Conservation (phyloP, 2,113 vertebrate species). For the Alouatta palliata region DNA sequence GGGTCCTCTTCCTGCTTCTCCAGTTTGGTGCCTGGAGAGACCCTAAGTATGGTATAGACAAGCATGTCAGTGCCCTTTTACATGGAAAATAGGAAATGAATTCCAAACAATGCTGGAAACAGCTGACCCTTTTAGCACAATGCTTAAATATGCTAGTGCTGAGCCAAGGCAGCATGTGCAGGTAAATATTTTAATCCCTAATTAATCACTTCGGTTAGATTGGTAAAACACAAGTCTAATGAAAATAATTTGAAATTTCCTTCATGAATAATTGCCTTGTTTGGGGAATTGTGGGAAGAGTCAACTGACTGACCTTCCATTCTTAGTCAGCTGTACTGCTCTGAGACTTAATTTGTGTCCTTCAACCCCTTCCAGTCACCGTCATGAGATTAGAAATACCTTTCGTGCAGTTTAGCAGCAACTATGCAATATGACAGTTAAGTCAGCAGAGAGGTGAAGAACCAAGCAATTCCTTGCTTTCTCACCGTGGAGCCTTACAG, state of each 20-base stretch:
- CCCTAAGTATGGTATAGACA: conserved; percentile 81
- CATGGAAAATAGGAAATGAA: conserved; percentile 84
- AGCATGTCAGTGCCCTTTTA: conserved; percentile 85
- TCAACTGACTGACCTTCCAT: conserved; percentile 88
- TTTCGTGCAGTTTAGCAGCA: conserved; percentile 84
- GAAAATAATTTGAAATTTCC: conserved; percentile 92
- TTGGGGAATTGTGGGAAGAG: conserved; percentile 90
- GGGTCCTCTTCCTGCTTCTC: conserved; percentile 62
- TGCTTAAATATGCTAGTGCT: conserved; percentile 90
- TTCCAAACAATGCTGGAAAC: conserved; percentile 87
- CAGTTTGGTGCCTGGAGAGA: conserved; percentile 68
- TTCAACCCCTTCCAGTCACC: conserved; percentile 84
- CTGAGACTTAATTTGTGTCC: conserved; percentile 85
- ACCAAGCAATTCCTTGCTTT: conserved; percentile 62
- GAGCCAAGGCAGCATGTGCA: conserved; percentile 91
- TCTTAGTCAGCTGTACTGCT: conserved; percentile 83
- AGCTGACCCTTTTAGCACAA: conserved; percentile 89
- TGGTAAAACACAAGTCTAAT: conserved; percentile 92
- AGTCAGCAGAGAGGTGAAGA: conserved; percentile 80
- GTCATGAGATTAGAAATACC: conserved; percentile 86
- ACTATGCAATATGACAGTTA: conserved; percentile 81
- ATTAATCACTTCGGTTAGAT: conserved; percentile 93
- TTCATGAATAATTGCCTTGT: conserved; percentile 92
- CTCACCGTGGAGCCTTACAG: conserved; percentile 59
- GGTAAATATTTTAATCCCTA: conserved; percentile 94